Conservation (phyloP, 2,113 vertebrate species). For the Bufo bufo region DNA sequence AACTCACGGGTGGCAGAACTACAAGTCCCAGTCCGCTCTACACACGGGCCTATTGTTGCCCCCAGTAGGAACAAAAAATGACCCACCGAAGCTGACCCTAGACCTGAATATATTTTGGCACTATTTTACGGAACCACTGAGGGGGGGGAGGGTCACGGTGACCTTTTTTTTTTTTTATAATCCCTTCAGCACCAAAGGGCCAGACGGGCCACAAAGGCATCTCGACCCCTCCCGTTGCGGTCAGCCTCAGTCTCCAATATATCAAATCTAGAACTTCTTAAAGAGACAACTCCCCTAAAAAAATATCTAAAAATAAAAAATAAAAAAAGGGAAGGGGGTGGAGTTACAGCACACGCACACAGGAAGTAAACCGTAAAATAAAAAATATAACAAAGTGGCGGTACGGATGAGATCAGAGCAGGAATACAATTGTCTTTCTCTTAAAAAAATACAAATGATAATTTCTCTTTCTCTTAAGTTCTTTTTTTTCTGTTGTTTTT, state of each 20-base stretch:
- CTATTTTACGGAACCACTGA: neutral
- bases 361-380: neutral
- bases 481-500: neutral
- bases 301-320: neutral
- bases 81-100: neutral
- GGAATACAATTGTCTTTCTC: slow-evolving; percentile 19
- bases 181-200: neutral
- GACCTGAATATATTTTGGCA: slow-evolving; percentile 23
- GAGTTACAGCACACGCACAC: neutral
- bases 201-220: neutral
- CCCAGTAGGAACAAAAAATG: neutral
- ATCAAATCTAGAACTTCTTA: neutral
- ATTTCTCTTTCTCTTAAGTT: slow-evolving; percentile 50
- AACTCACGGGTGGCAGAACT: neutral
- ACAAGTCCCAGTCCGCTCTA: neutral
- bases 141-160: neutral
- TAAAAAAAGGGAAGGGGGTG: neutral
- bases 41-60: neutral
- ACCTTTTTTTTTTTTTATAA: neutral
- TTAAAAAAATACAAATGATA: slow-evolving; percentile 55
- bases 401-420: neutral
- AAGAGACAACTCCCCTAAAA: neutral
- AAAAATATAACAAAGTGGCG: slow-evolving; percentile 1
- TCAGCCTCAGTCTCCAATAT: neutral
- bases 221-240: too few species aligned